These are phyloP conservation scores for Apogon hyalosoma DNA, from an alignment of 2,797 vertebrate genomes.

Conservation along the genomic window DNA sequence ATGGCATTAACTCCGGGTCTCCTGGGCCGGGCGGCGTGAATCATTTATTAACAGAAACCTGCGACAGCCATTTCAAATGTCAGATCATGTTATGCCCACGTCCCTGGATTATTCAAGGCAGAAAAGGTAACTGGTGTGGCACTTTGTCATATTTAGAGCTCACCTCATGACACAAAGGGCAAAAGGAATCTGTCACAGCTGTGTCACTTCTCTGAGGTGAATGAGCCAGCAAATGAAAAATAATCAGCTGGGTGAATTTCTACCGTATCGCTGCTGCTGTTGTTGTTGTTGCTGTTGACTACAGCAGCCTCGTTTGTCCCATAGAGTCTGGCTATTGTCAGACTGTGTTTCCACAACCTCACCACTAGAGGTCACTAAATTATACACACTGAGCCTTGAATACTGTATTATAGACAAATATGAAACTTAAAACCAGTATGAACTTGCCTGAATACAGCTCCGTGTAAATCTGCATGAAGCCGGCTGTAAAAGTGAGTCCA, in stretches of 20 bases:
- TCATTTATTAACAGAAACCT: conserved; percentile 84
- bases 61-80: conserved; percentile 72
- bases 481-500: no score
- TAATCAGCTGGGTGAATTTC: background rate
- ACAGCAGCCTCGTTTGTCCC: no score
- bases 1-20: conserved; percentile 91
- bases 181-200: conserved; percentile 13
- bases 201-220: conserved; percentile 11
- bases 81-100: conserved; percentile 73
- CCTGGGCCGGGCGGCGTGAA: conserved; percentile 72
- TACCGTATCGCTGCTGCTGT: background rate
- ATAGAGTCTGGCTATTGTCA: no score
- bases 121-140: conserved; percentile 48
- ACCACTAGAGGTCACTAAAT: no score
- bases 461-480: no score
- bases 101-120: conserved; percentile 51
- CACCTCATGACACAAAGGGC: conserved; percentile 34
- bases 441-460: no score
- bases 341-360: no score
- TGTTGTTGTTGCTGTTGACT: no score
- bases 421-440: no score
- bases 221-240: conserved; percentile 13
- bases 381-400: no score
- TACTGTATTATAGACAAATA: no score
- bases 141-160: conserved; percentile 49